phyloP scores from a whole-genome alignment of 2,888 invertebrate species.

The Stenchaetothrips biformis region DNA sequence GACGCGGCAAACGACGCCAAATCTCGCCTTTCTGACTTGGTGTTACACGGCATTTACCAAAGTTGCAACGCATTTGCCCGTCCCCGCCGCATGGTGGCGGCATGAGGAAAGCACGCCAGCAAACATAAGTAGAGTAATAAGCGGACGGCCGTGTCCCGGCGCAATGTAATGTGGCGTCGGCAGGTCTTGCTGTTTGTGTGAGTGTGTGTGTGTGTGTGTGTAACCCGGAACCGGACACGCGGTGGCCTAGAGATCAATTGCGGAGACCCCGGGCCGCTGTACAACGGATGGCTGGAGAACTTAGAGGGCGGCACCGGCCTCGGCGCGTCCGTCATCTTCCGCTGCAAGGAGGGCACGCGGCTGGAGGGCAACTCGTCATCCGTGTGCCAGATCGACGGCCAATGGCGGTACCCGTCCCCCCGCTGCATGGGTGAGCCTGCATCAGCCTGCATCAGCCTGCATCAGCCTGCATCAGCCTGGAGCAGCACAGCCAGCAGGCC shows the following conservation, averaged over 20 bases:
- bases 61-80: not conserved
- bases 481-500: too few species aligned
- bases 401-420: conserved; percentile 90
- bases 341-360: conserved; percentile 88
- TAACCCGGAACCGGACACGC: conserved; percentile 35
- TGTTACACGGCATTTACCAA: too few species aligned
- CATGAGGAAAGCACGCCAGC: not conserved
- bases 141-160: not conserved
- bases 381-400: conserved; percentile 89
- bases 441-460: conserved; percentile 39
- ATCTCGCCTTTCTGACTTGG: not conserved
- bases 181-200: not conserved
- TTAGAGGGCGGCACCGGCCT: conserved; percentile 83
- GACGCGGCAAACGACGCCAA: not conserved
- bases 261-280: conserved; percentile 85
- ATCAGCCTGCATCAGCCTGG: conserved; percentile 38
- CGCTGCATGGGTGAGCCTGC: conserved; percentile 70
- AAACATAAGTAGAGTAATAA: not conserved
- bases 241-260: conserved; percentile 85
- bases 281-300: conserved; percentile 94
- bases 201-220: conserved; percentile 21
- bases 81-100: not conserved
- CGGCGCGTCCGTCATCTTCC: conserved; percentile 87
- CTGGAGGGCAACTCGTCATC: conserved; percentile 83
- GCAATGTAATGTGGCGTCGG: too few species aligned